phyloP scores from a whole-genome alignment of 1,140 invertebrate species.

The Anagrus nilaparvatae region DNA sequence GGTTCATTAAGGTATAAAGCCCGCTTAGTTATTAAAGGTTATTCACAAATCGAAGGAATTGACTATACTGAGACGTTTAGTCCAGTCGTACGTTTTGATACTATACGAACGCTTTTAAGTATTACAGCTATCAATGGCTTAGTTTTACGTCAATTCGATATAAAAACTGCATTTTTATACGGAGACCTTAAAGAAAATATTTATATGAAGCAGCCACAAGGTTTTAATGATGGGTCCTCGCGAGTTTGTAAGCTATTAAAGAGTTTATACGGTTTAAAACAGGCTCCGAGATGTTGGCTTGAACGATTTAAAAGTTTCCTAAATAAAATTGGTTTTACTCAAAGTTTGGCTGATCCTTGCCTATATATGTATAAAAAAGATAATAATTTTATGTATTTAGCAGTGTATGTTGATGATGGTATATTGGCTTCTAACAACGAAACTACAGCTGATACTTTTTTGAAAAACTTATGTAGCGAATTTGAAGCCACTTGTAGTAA shows the following conservation, averaged over 20 bases:
- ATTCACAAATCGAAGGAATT: slow-evolving; percentile 17
- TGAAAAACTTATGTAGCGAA: slow-evolving; percentile 9
- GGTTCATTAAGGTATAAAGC: slow-evolving; percentile 24
- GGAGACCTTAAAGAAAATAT: slow-evolving; percentile 29
- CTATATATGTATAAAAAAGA: slow-evolving; percentile 20
- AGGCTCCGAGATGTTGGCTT: slow-evolving; percentile 35
- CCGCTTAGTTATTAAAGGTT: slow-evolving; percentile 22
- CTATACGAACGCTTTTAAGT: slow-evolving; percentile 21
- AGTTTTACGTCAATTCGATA: slow-evolving; percentile 28
- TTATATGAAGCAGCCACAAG: slow-evolving; percentile 34
- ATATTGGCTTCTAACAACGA: slow-evolving; percentile 13
- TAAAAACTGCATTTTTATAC: slow-evolving; percentile 35
- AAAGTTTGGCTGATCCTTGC: slow-evolving; percentile 20
- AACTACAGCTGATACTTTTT: slow-evolving; percentile 9
- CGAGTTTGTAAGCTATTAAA: slow-evolving; percentile 28
- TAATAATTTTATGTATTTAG: slow-evolving; percentile 19
- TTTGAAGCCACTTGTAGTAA: slow-evolving; percentile 13
- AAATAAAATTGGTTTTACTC: slow-evolving; percentile 17
- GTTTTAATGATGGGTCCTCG: slow-evolving; percentile 20
- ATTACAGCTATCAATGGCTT: slow-evolving; percentile 19
- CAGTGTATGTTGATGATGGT: slow-evolving; percentile 24
- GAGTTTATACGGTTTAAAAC: slow-evolving; percentile 37
- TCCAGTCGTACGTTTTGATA: slow-evolving; percentile 19
- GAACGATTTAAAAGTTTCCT: slow-evolving; percentile 19
- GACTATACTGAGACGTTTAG: slow-evolving; percentile 21